A percentile compares a stretch with the other conserved stretches of the same genome.
Conservation (phyloP, 2,797 vertebrate genomes). For the Oceanodroma leucorhoa region DNA sequence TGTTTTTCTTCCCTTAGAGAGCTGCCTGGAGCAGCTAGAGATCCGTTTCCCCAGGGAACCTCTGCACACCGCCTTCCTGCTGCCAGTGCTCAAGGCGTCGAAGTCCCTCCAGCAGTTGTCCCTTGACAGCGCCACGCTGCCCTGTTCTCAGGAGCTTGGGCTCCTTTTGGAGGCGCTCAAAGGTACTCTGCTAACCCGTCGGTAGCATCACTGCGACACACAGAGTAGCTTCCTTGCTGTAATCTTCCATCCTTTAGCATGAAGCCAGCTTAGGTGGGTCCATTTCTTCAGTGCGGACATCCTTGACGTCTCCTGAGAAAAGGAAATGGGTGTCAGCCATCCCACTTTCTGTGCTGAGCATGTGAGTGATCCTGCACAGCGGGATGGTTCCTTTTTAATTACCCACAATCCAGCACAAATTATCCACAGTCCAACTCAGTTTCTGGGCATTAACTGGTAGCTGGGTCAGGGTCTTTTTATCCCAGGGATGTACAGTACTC, state of each 20-base stretch:
- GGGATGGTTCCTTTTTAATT: neutral
- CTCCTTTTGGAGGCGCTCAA: slow-evolving; percentile 78
- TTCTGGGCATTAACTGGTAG: neutral
- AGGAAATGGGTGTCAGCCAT: neutral
- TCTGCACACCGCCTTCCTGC: slow-evolving; percentile 69
- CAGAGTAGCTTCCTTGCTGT: neutral
- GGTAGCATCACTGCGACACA: neutral
- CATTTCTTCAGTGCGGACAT: neutral
- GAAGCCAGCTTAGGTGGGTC: neutral
- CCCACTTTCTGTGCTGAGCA: neutral
- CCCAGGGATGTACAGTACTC: neutral
- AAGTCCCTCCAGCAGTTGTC: slow-evolving; percentile 81
- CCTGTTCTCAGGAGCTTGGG: slow-evolving; percentile 63
- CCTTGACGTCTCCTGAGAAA: neutral
- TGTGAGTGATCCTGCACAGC: neutral
- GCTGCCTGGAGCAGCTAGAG: slow-evolving; percentile 82
- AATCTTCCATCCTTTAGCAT: neutral
- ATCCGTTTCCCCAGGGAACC: slow-evolving; percentile 81
- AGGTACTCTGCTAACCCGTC: slow-evolving; percentile 71
- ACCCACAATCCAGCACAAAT: neutral
- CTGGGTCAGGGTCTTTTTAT: neutral
- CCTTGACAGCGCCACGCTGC: slow-evolving; percentile 78
- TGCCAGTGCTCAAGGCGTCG: slow-evolving; percentile 77
- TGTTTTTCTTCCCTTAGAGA: slow-evolving; percentile 63
- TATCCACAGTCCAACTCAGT: neutral